Conservation (phyloP, 1,140 invertebrate species). For the Teleogryllus occipitalis region DNA sequence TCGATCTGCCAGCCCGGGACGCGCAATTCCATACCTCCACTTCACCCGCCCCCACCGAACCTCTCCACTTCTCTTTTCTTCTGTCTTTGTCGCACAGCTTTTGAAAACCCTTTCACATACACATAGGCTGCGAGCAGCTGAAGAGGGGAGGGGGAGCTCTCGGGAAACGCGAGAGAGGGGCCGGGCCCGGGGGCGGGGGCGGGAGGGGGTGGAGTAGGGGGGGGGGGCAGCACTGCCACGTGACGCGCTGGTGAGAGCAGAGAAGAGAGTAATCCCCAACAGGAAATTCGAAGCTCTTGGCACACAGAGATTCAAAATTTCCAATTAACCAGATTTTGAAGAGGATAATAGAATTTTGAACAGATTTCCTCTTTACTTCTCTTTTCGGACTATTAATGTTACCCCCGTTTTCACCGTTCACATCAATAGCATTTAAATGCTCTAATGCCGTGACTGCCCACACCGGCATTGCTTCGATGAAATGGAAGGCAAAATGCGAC, state of each 20-base stretch:
- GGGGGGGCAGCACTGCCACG: constrained; percentile 13
- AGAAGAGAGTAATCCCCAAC: constrained; percentile 17
- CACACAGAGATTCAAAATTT: constrained; percentile 20
- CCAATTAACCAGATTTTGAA: constrained; percentile 19
- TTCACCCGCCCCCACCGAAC: background rate
- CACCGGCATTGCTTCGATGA: background rate
- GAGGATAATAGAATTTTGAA: constrained; percentile 19
- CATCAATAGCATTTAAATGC: background rate
- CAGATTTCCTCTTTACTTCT: constrained; percentile 11
- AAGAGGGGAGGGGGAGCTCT: constrained; percentile 12
- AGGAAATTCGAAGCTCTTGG: constrained; percentile 18
- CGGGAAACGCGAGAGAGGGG: too few relatives aligned
- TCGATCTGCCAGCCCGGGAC: too few relatives aligned
- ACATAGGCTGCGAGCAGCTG: background rate
- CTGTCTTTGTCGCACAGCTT: constrained; percentile 4
- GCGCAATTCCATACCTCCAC: too few relatives aligned
- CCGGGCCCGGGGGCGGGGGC: constrained; percentile 21
- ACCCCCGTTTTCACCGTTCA: constrained; percentile 8
- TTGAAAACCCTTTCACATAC: constrained; percentile 11
- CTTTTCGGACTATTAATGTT: constrained; percentile 7
- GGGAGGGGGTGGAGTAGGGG: constrained; percentile 24
- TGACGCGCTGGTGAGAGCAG: constrained; percentile 23
- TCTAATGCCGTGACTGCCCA: background rate
- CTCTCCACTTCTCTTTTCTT: background rate
- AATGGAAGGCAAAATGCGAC: background rate